Base-by-base conservation (phyloP, 2,113 vertebrate species). In the Psilopsiagon aurifrons region DNA sequence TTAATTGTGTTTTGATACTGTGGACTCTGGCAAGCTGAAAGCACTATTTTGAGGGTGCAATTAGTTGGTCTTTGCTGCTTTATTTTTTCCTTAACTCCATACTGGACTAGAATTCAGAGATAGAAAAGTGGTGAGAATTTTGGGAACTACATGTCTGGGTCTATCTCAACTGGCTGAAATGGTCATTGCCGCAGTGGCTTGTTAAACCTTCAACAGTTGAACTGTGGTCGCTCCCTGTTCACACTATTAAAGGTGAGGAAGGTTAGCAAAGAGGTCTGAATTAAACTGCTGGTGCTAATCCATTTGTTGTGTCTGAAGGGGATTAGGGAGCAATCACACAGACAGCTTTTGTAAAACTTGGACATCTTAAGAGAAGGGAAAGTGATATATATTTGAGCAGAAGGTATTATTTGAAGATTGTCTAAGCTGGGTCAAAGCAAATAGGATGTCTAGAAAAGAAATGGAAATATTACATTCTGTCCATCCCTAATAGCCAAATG, bases 1-100 rank as follows among this genome's bases (percentile, higher is more conserved):
- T 96, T 95, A 97, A 97, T 95, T 95, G 89, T 94, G 86, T 96
- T 97, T 95, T 94, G 83, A 85, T 85, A 91, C 81, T 95, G 89
- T 1, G 2, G 81, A 71, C 62, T 91, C 78, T 49, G 69, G 83
- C 86, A 92, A 87, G 69, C 77, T 73, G 86, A 68, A 79, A 71
- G 57, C 52, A 73, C 51, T 84, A 57, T 73, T 92, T 90, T 91
- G 81, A 52, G 7, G 8, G 47, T 64, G 41, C 71, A 96, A 94
- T 92, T 79, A 52, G 25, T 52, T 84, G 74, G 39, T 55, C 27
- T 92, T 89, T 91, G 31, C 55, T 89, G 64, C 22, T 89, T 89
- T 89, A 13, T 64, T 68, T 92, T 75, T 55, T 35, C 20, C 69
- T 86, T 23, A 67, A 33, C 13, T 71, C 43, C 10, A 3, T 67